Percentiles rank a stretch among this genome's conserved stretches.
Conservation (phyloP, 2,797 vertebrate species). For the Coregonus sp. region DNA sequence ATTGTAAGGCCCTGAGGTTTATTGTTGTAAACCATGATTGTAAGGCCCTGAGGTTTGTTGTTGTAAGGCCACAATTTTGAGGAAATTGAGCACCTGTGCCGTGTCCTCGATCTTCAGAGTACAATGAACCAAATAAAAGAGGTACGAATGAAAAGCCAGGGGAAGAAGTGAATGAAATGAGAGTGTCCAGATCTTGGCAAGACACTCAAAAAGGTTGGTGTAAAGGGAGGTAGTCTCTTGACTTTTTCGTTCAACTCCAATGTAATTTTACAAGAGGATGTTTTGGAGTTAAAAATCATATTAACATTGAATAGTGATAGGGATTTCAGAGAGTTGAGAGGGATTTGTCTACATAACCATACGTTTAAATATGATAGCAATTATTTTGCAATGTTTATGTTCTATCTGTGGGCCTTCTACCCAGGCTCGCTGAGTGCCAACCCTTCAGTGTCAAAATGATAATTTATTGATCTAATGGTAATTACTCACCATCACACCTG, state of each 20-base stretch:
- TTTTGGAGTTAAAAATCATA: too few relatives aligned
- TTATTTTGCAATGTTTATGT: not conserved
- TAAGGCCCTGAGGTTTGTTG: not conserved
- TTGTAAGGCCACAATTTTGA: not conserved
- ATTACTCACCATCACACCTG: conserved; percentile 24
- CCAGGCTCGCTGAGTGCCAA: not conserved
- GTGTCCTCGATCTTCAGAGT: not conserved
- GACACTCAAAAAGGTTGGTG: not conserved
- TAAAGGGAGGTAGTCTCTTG: conserved; percentile 21
- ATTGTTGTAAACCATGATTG: conserved; percentile 7
- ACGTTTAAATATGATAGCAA: too few relatives aligned
- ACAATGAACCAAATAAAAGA: not conserved
- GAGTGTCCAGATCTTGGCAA: not conserved
- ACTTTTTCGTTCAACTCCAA: conserved; percentile 39
- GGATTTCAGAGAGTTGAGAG: conserved; percentile 31
- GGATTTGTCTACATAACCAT: conserved; percentile 57
- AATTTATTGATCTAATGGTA: conserved; percentile 52
- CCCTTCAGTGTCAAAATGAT: conserved; percentile 26
- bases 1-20: not conserved
- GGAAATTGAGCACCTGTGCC: not conserved
- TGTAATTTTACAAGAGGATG: conserved; percentile 51
- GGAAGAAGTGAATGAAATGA: not conserved
- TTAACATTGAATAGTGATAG: too few relatives aligned
- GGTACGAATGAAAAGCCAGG: not conserved
- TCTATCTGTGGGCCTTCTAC: not conserved